Conservation (phyloP, 2,113 vertebrate species). For the Suncus etruscus region DNA sequence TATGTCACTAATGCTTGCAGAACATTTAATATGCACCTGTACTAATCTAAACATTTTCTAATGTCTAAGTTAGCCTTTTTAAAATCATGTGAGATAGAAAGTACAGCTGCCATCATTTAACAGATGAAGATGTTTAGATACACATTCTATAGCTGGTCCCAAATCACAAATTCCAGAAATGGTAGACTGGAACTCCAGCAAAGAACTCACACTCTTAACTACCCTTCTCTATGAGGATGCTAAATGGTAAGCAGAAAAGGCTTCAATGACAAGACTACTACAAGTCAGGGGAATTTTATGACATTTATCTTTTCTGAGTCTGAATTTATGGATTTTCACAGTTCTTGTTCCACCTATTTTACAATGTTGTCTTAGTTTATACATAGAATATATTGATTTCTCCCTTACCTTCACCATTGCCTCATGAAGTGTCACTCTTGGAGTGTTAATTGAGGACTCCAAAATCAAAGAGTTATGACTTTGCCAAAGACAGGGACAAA, state of each 20-base stretch:
- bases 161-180: neutral
- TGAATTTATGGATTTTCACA: slow-evolving; percentile 12
- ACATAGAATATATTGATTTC: neutral
- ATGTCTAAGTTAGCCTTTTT: neutral
- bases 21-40: too few species aligned
- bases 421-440: neutral
- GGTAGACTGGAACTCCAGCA: neutral
- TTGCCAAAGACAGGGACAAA: neutral
- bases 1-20: neutral
- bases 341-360: neutral
- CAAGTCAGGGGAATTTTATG: neutral
- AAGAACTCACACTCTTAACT: neutral
- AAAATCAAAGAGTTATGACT: neutral
- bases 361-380: neutral
- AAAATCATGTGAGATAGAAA: too few species aligned
- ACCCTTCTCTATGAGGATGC: neutral
- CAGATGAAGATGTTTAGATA: neutral
- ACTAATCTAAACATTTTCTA: neutral
- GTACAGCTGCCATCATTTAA: neutral
- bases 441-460: neutral
- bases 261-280: neutral
- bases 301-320: neutral
- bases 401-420: neutral
- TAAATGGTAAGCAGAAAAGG: neutral
- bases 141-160: neutral